Evolutionary conservation across 2,797 vertebrate genomes (phyloP).

Genomic region (Valencia hispanica): DNA sequence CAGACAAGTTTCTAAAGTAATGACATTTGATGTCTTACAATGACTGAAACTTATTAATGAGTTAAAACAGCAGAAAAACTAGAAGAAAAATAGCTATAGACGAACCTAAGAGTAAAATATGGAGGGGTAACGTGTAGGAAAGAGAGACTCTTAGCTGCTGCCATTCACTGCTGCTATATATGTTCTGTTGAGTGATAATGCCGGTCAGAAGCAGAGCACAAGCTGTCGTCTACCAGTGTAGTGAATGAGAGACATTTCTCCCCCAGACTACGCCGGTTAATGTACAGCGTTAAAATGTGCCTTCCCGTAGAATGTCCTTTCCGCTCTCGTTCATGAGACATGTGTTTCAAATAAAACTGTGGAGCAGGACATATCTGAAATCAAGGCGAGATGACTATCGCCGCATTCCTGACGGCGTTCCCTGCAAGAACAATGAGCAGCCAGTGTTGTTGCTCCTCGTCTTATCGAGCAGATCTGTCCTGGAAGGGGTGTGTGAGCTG

Average conservation of each 20-base stretch:
- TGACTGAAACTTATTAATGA: too few species aligned
- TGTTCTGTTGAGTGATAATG: neutral
- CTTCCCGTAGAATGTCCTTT: conserved; percentile 5
- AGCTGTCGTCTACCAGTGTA: neutral
- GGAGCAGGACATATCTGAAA: conserved; percentile 59
- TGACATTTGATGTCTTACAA: too few species aligned
- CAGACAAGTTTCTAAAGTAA: too few species aligned
- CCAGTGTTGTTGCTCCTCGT: conserved; percentile 59
- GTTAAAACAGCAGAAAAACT: neutral
- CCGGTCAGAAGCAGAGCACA: neutral
- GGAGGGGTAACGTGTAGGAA: neutral
- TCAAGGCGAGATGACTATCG: conserved; percentile 69
- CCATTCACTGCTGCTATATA: neutral
- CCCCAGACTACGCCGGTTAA: neutral
- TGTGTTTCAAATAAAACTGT: conserved; percentile 74
- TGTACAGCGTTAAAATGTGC: neutral
- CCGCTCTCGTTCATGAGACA: conserved; percentile 58
- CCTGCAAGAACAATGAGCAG: conserved; percentile 68
- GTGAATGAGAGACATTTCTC: neutral
- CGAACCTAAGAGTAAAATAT: too few species aligned
- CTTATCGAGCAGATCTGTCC: conserved; percentile 60
- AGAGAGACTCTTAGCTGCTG: neutral
- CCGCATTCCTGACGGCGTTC: conserved; percentile 67
- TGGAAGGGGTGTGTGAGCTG: conserved; percentile 54
- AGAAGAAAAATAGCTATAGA: too few species aligned